Conservation (phyloP, 2,888 invertebrate genomes). For the Criorhina ranunculi region DNA sequence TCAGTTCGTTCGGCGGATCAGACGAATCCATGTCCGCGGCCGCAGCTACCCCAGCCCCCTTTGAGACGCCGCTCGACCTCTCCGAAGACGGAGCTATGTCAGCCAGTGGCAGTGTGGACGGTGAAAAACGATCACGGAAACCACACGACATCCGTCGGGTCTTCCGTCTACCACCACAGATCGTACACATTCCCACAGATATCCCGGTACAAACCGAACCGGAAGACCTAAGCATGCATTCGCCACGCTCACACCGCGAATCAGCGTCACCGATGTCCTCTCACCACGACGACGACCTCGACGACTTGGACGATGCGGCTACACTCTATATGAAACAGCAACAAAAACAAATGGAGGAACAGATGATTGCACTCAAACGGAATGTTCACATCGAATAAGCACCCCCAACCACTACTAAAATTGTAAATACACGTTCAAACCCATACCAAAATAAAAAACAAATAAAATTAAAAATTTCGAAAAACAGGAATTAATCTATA, state of each 20-base stretch:
- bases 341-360: conserved; percentile 77
- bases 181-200: conserved; percentile 81
- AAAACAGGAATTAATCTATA: conserved; percentile 77
- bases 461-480: conserved; percentile 36
- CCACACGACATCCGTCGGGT: conserved; percentile 86
- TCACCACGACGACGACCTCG: conserved; percentile 85
- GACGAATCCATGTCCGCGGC: conserved; percentile 80
- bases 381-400: conserved; percentile 76
- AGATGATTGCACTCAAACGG: conserved; percentile 68
- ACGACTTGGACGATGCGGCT: conserved; percentile 86
- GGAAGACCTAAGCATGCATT: conserved; percentile 93
- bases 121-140: conserved; percentile 83
- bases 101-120: conserved; percentile 79
- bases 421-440: conserved; percentile 59
- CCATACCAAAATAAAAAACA: conserved; percentile 53
- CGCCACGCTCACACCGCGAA: conserved; percentile 82
- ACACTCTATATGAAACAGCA: conserved; percentile 85
- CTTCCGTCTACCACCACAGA: conserved; percentile 84
- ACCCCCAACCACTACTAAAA: background rate
- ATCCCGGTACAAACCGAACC: conserved; percentile 95
- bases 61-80: conserved; percentile 84
- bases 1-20: conserved; percentile 82
- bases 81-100: conserved; percentile 84
- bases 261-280: conserved; percentile 69
- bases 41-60: conserved; percentile 36